These are phyloP conservation scores for Orthosia gothica DNA, from an alignment of 2,888 invertebrate genomes.

Conservation along the genomic window DNA sequence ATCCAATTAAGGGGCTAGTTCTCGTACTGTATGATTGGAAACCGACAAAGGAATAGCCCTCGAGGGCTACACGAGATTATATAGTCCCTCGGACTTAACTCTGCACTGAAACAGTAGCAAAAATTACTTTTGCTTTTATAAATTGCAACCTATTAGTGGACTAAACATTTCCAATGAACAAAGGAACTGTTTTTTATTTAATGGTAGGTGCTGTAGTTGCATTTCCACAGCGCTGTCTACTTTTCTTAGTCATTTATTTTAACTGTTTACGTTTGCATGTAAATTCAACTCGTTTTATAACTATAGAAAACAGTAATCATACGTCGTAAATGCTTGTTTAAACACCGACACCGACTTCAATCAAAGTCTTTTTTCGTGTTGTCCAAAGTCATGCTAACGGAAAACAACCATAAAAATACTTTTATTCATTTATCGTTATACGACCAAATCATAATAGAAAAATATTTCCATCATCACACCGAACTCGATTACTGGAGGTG, in stretches of 20 bases:
- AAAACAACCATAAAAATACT: conserved; percentile 67
- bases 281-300: conserved; percentile 41
- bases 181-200: conserved; percentile 32
- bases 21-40: conserved; percentile 87
- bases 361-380: conserved; percentile 55
- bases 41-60: conserved; percentile 79
- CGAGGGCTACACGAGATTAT: conserved; percentile 74
- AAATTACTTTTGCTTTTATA: conserved; percentile 74
- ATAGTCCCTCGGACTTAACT: conserved; percentile 78
- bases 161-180: conserved; percentile 46
- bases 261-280: conserved; percentile 29
- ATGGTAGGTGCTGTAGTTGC: conserved; percentile 11
- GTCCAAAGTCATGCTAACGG: conserved; percentile 54
- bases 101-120: conserved; percentile 80
- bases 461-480: conserved; percentile 81
- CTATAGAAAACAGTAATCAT: conserved; percentile 41
- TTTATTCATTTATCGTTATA: conserved; percentile 78
- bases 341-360: conserved; percentile 49
- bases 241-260: conserved; percentile 30
- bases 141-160: conserved; percentile 65
- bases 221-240: conserved; percentile 1
- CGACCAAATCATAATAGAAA: conserved; percentile 78
- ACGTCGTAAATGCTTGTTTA: conserved; percentile 56
- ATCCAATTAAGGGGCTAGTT: conserved; percentile 86
- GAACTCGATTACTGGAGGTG: conserved; percentile 82